Conservation (phyloP, 2,888 invertebrate genomes). For the Stenodera caucasica region DNA sequence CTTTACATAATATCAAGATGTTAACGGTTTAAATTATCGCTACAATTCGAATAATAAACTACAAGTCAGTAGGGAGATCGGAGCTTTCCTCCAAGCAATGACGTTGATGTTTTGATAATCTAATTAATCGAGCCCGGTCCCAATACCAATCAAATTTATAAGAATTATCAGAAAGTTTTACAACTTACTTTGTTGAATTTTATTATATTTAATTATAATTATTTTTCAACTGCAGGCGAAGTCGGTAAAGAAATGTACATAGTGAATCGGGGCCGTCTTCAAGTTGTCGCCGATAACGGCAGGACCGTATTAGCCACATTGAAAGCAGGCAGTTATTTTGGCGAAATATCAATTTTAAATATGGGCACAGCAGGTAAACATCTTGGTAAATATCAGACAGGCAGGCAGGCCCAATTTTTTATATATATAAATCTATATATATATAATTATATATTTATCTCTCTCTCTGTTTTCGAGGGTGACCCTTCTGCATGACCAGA, state of each 20-base stretch:
- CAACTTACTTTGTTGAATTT: no score
- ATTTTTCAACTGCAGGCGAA: no score
- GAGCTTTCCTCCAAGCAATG: no score
- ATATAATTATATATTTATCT: not conserved
- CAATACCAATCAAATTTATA: no score
- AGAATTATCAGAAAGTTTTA: no score
- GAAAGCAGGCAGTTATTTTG: constrained; percentile 98
- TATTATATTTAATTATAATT: no score
- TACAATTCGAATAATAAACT: no score
- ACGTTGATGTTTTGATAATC: no score
- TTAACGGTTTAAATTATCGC: no score
- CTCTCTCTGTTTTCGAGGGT: constrained; percentile 14
- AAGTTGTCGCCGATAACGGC: constrained; percentile 93
- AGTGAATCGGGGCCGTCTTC: constrained; percentile 94
- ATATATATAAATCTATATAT: constrained; percentile 14
- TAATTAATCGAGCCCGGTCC: no score
- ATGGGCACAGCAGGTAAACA: constrained; percentile 94
- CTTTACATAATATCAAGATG: no score
- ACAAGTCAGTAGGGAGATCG: no score
- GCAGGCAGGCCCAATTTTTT: constrained; percentile 45
- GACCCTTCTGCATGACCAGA: constrained; percentile 25
- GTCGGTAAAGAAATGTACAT: constrained; percentile 97
- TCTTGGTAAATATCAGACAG: constrained; percentile 83
- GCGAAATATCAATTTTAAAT: constrained; percentile 95
- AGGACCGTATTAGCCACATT: constrained; percentile 91